Evolutionary conservation across 2,888 invertebrate species (phyloP).

Genomic region (Acanthoscelides obtectus): DNA sequence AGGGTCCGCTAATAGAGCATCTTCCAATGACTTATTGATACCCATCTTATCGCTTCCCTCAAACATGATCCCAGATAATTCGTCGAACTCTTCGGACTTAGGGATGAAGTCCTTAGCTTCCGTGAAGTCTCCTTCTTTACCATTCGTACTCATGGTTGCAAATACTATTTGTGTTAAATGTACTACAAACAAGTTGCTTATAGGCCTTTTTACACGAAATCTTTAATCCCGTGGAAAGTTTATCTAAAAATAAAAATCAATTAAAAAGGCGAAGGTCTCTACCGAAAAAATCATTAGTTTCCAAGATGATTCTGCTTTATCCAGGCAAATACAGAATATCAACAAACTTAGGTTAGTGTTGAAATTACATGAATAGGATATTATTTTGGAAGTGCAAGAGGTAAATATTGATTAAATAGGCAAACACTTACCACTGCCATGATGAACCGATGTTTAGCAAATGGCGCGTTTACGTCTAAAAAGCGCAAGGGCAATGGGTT

Average conservation of each 20-base stretch:
- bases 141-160: constrained; percentile 37
- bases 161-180: constrained; percentile 17
- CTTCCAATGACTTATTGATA: constrained; percentile 42
- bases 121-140: constrained; percentile 35
- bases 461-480: constrained; percentile 48
- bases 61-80: constrained; percentile 40
- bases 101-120: constrained; percentile 35
- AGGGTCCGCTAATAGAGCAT: constrained; percentile 45
- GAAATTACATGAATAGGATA: neutral
- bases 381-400: neutral
- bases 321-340: neutral
- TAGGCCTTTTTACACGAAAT: constrained; percentile 40
- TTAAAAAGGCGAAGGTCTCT: neutral
- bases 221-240: constrained; percentile 40
- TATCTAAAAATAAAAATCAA: constrained; percentile 35
- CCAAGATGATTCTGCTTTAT: neutral
- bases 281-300: neutral
- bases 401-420: neutral
- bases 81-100: constrained; percentile 39
- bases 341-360: neutral
- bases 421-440: constrained; percentile 48
- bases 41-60: constrained; percentile 42
- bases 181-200: constrained; percentile 25
- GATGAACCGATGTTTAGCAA: constrained; percentile 47
- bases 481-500: constrained; percentile 42